Evolutionary conservation across 2,113 vertebrate species (phyloP).

Genomic region (Ceyx melanurus): DNA sequence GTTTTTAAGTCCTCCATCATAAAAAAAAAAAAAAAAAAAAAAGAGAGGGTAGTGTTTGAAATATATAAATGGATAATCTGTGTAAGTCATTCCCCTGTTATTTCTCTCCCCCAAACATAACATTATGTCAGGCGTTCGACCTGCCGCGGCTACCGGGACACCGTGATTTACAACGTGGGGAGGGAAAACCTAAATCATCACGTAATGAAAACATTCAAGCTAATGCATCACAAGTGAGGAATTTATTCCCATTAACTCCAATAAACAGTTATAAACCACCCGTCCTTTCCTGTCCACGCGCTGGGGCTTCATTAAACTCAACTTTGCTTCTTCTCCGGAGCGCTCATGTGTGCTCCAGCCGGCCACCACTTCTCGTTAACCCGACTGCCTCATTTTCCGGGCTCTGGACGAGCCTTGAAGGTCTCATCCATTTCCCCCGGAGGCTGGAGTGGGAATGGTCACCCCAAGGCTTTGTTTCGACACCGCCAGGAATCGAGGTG

Average conservation of each 20-base stretch:
- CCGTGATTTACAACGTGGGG: slow-evolving; percentile 73
- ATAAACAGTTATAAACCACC: slow-evolving; percentile 76
- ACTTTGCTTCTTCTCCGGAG: slow-evolving; percentile 58
- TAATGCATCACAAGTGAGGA: slow-evolving; percentile 76
- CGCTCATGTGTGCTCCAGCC: slow-evolving; percentile 66
- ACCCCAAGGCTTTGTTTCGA: too few species aligned
- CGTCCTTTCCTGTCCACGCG: slow-evolving; percentile 78
- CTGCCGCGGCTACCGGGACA: slow-evolving; percentile 56
- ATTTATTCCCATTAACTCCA: slow-evolving; percentile 81
- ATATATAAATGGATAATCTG: neutral
- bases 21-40: neutral
- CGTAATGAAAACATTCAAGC: slow-evolving; percentile 77
- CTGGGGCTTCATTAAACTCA: slow-evolving; percentile 75
- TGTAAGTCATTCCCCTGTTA: slow-evolving; percentile 21
- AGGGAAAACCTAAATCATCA: slow-evolving; percentile 77
- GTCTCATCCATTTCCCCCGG: slow-evolving; percentile 60
- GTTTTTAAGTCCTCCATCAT: neutral
- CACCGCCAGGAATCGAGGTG: too few species aligned
- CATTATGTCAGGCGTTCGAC: slow-evolving; percentile 57
- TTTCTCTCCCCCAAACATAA: slow-evolving; percentile 58
- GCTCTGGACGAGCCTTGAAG: slow-evolving; percentile 35
- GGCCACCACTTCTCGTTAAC: slow-evolving; percentile 75
- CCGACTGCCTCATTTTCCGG: slow-evolving; percentile 76
- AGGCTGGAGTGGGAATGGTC: too few species aligned
- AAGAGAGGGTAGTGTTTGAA: neutral